Evolutionary conservation across 2,797 vertebrate genomes (phyloP).

Genomic region (Neoniphon sammara): DNA sequence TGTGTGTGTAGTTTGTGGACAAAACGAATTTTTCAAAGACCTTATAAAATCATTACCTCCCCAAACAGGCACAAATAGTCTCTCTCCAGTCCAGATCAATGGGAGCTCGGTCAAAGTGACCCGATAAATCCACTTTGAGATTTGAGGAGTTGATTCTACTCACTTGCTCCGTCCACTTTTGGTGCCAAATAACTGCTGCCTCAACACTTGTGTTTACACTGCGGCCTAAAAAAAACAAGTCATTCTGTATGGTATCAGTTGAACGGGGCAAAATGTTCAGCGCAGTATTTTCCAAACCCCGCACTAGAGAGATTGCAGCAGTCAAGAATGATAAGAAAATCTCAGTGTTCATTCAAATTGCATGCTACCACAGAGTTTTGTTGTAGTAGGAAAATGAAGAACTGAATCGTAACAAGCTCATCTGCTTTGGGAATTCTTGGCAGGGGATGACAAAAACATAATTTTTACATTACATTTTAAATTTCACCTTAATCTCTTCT

Average conservation of each 20-base stretch:
- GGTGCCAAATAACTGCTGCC: conserved; percentile 27
- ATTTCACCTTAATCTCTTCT: too few species aligned
- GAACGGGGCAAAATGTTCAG: too few species aligned
- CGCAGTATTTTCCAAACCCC: too few species aligned
- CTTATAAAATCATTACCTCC: conserved; percentile 27
- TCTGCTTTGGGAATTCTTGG: too few species aligned
- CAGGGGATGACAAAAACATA: too few species aligned
- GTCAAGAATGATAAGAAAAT: too few species aligned
- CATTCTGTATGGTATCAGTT: neutral
- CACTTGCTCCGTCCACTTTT: conserved; percentile 4
- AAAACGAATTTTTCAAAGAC: conserved; percentile 9
- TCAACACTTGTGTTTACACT: conserved; percentile 15
- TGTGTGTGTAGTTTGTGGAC: neutral
- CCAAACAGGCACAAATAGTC: conserved; percentile 13
- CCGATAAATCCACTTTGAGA: conserved; percentile 32
- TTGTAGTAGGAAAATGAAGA: too few species aligned
- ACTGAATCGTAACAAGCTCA: too few species aligned
- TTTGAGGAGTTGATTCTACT: conserved; percentile 17
- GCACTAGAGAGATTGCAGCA: too few species aligned
- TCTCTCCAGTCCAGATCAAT: conserved; percentile 7
- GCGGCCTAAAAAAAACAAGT: conserved; percentile 3
- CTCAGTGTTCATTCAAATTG: too few species aligned
- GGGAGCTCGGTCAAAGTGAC: conserved; percentile 34
- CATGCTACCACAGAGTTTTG: too few species aligned
- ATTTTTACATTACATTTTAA: too few species aligned